Conservation (phyloP, 2,888 invertebrate genomes). For the Ochropleura plecta region DNA sequence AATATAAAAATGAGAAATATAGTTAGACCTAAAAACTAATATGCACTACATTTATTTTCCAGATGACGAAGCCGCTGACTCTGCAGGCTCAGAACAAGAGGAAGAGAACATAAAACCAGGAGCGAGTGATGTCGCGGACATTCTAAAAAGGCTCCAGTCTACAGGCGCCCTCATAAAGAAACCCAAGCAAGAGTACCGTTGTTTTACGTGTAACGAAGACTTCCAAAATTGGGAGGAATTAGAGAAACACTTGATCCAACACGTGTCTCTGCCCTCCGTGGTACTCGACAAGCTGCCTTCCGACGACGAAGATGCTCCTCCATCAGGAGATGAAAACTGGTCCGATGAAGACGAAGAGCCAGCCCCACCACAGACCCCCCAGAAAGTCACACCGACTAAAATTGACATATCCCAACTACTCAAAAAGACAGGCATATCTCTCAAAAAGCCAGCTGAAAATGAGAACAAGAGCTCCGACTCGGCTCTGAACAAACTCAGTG, state of each 20-base stretch:
- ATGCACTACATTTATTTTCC: constrained; percentile 48
- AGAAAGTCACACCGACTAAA: constrained; percentile 80
- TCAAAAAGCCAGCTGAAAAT: constrained; percentile 80
- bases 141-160: constrained; percentile 83
- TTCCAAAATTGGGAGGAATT: constrained; percentile 86
- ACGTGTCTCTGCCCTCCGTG: constrained; percentile 90
- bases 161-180: constrained; percentile 73
- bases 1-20: background rate
- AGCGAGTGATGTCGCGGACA: constrained; percentile 77
- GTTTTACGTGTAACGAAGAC: constrained; percentile 89
- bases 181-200: constrained; percentile 84
- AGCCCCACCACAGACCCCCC: constrained; percentile 67
- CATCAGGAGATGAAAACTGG: constrained; percentile 86
- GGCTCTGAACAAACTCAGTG: constrained; percentile 84
- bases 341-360: constrained; percentile 86
- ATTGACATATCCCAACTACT: constrained; percentile 85
- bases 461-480: constrained; percentile 75
- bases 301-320: constrained; percentile 86
- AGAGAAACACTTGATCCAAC: constrained; percentile 89
- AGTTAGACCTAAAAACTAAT: constrained; percentile 1
- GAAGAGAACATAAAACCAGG: constrained; percentile 66
- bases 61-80: constrained; percentile 77
- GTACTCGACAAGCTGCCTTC: constrained; percentile 88
- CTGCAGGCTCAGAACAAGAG: constrained; percentile 70
- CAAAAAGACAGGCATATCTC: constrained; percentile 81